phyloP scores from a whole-genome alignment of 2,797 vertebrate genomes.

The Sphaeramia orbicularis region DNA sequence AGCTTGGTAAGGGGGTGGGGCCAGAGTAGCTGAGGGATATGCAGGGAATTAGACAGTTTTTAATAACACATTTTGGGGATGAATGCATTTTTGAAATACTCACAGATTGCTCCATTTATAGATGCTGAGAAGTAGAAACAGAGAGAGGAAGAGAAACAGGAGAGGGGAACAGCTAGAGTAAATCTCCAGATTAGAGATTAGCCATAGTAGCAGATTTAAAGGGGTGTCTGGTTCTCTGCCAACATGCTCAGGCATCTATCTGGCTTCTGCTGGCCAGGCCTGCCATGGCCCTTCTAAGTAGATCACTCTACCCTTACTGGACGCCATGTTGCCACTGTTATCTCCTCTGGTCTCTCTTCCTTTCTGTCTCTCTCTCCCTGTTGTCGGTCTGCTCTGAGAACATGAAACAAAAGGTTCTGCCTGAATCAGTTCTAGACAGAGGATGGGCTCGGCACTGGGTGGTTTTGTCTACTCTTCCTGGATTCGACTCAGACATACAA shows the following conservation, averaged over 20 bases:
- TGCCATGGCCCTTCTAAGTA: conserved; percentile 77
- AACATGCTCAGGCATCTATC: conserved; percentile 84
- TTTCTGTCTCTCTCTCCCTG: conserved; percentile 35
- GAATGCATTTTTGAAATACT: conserved; percentile 82
- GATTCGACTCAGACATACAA: conserved; percentile 15
- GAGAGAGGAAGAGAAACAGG: conserved; percentile 65
- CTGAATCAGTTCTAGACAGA: conserved; percentile 39
- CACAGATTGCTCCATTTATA: conserved; percentile 84
- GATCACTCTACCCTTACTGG: conserved; percentile 75
- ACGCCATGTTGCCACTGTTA: conserved; percentile 51
- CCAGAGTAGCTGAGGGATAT: conserved; percentile 54
- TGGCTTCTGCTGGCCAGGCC: conserved; percentile 81
- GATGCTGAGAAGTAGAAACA: conserved; percentile 69
- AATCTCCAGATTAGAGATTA: conserved; percentile 90
- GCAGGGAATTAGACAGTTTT: conserved; percentile 78
- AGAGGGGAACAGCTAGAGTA: conserved; percentile 80
- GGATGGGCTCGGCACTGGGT: conserved; percentile 12
- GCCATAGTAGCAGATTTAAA: conserved; percentile 84
- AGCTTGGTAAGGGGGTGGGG: conserved; percentile 37
- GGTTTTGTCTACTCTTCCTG: conserved; percentile 43
- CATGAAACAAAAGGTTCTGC: conserved; percentile 61
- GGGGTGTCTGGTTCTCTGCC: conserved; percentile 79
- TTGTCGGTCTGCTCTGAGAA: conserved; percentile 39
- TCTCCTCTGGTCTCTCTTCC: conserved; percentile 40
- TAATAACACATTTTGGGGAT: conserved; percentile 85